Base-by-base conservation (phyloP, 1,140 invertebrate species). In the Leptonema lineaticorne region DNA sequence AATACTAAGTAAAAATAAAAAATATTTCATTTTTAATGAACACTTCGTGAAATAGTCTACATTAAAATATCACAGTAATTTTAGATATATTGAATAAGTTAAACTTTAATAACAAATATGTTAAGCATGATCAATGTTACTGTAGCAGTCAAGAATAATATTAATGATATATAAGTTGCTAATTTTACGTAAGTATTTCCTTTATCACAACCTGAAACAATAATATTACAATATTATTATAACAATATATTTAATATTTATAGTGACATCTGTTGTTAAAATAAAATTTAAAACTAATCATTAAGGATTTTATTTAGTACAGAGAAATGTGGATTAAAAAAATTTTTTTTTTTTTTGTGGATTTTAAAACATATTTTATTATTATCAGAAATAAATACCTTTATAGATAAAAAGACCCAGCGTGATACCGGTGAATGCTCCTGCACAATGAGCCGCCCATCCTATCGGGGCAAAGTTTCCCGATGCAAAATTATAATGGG, bases 381-480 rank as follows among this genome's bases (percentile, higher is more conserved):
- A n/a, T n/a, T n/a, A n/a, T n/a, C 14, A 48, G 33, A 29, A 30
- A 16, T 3, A 53, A 69, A 71, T 65, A 77, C 77, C 79, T 66
- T 75, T 83, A 71, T 93, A 90, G 1, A 92, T 81, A 2, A 93
- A 79, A 29, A 95, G 85, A 0, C 92, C 93, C n/a, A 94, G 75
- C 1, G 92, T 81, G 0, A 95, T 78, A 0, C 94, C 94, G 2
- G 88, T 86, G 0, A 91, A 71, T 0, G 91, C 92, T 7, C 94
- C 94, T 20, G 90, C 88, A 22, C 90, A 78, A 75, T 95, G 91
- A 0, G 93, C 92, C 5, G 90, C 87, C 86, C 94, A 92, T 30
- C 90, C 88, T 28, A 91, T 87, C 16, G 82, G 78, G 0, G 84
- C 84, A 68, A 76, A 80, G 73, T 58, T 74, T 78, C 75, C 83